These are phyloP conservation scores for Euwallacea similis DNA, from an alignment of 1,140 invertebrate species.

Conservation along the genomic window DNA sequence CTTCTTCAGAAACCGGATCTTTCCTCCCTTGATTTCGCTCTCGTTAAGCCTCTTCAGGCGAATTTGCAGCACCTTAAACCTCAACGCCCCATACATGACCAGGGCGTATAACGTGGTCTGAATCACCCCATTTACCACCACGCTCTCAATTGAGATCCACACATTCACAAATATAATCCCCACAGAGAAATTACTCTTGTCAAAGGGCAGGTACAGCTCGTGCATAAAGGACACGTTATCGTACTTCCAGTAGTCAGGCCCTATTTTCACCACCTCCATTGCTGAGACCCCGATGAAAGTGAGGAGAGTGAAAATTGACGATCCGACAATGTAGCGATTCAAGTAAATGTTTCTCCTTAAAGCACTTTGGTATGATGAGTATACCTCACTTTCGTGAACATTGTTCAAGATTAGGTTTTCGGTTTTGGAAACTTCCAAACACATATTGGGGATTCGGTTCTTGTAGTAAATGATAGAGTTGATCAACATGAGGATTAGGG, in stretches of 20 bases:
- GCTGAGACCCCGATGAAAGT: conserved; percentile 3
- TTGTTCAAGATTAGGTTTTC: neutral
- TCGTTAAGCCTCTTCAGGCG: conserved; percentile 1
- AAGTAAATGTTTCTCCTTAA: neutral
- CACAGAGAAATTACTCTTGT: neutral
- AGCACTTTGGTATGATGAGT: neutral
- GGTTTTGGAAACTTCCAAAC: neutral
- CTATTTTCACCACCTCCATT: neutral
- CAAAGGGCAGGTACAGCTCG: conserved; percentile 16
- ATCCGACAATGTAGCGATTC: conserved; percentile 10
- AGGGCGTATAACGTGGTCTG: conserved; percentile 13
- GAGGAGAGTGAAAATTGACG: conserved; percentile 9
- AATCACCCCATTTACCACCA: conserved; percentile 1
- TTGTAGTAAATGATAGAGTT: conserved; percentile 1
- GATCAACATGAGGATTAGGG: conserved; percentile 4
- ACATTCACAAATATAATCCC: conserved; percentile 16
- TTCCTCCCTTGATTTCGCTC: neutral
- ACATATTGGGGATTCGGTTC: conserved; percentile 9
- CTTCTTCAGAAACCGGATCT: neutral
- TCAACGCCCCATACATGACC: conserved; percentile 7
- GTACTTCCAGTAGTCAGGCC: conserved; percentile 11
- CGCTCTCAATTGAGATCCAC: neutral
- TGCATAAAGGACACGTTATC: conserved; percentile 21
- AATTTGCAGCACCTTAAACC: conserved; percentile 6
- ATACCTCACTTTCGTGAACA: neutral